Evolutionary conservation across 1,140 invertebrate genomes (phyloP), one percentile per base, ranked within the genome.

Genomic region (Microplitis mediator): DNA sequence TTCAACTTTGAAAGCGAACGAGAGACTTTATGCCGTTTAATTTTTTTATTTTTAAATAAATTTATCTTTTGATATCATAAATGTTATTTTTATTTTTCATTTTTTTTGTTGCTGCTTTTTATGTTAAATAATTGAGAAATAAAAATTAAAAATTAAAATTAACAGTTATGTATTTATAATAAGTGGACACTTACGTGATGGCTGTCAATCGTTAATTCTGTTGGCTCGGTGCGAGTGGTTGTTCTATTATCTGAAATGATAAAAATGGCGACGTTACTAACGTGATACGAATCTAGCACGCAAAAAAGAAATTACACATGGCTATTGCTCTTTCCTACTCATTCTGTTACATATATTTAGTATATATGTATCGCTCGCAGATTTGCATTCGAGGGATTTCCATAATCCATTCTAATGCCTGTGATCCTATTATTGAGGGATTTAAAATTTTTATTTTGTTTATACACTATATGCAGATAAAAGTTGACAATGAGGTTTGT

Each of bases 341-440:
- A 31, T 9, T 14, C 52, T n/a, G 13, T 2, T 50, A 50, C 13
- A 50, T 50, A 50, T 50, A 50, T 50, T 14, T 3, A 45, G 39
- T 45, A 54, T 16, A 54, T 16, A 50, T 32, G 45, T 31, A 65
- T 65, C 14, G n/a, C 36, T 11, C 23, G 39, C 61, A 58, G 76
- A 78, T 78, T 81, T 77, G 77, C 81, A 79, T 81, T 79, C 80
- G 75, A 81, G 79, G 81, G 81, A 83, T 84, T 84, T 82, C 81
- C 64, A 73, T 82, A 83, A 81, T 84, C 79, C 79, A 60, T 71
- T 56, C 71, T 72, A 72, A 72, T 66, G 65, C 72, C 71, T 51
- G 69, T 81, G 81, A 84, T 83, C 80, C 76, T 75, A 83, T 84
- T 84, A 83, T 79, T 77, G 73, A 66, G 34, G 77, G 65, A 9